These are phyloP conservation scores for Acrobasis consociella DNA, from an alignment of 2,888 invertebrate genomes.

Conservation along the genomic window DNA sequence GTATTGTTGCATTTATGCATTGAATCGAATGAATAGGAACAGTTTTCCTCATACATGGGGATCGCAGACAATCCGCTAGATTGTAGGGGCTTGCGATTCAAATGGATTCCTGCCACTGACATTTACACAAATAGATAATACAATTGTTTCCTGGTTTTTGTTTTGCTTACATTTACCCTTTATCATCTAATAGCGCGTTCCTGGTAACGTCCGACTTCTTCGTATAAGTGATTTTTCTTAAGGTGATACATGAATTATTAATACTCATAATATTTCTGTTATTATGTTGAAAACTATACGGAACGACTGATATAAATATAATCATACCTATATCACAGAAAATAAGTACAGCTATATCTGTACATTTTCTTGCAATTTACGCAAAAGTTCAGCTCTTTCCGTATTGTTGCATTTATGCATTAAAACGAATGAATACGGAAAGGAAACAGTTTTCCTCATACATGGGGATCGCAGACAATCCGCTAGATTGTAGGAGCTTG, in stretches of 20 bases:
- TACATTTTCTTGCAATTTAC: background rate
- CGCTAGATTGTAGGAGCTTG: background rate
- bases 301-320: too few species aligned
- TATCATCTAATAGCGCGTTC: too few species aligned
- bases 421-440: background rate
- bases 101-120: background rate
- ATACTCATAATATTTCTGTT: too few species aligned
- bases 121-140: background rate
- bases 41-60: background rate
- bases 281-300: too few species aligned
- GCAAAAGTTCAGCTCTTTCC: background rate
- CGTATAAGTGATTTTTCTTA: too few species aligned
- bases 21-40: background rate
- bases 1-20: conserved; percentile 1
- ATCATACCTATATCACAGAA: too few species aligned
- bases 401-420: conserved; percentile 1
- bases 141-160: background rate
- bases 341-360: too few species aligned
- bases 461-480: background rate
- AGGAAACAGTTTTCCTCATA: background rate
- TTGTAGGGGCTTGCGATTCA: background rate
- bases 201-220: too few species aligned
- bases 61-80: background rate
- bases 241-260: too few species aligned
- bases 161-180: too few species aligned